A percentile compares a stretch with the other conserved stretches of the same genome.
These are phyloP conservation scores for Drosophila pseudoobscura DNA, from an alignment of 1,140 invertebrate genomes.

Conservation along the genomic window DNA sequence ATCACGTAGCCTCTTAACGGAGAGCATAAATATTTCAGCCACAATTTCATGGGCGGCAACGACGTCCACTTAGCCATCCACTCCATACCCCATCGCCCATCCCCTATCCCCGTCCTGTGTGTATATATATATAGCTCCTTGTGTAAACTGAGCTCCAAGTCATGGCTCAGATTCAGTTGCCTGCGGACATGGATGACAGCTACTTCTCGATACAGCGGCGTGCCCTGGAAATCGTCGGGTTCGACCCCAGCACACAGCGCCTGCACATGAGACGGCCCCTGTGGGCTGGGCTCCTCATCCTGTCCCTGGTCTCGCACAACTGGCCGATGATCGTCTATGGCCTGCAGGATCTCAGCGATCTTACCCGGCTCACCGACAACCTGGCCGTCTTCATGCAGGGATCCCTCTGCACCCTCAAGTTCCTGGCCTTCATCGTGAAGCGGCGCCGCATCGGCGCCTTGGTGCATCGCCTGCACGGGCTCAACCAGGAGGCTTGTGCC, in stretches of 20 bases:
- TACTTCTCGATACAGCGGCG: constrained; percentile 49
- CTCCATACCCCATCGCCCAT: neutral
- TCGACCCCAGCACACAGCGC: constrained; percentile 12
- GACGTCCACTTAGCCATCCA: constrained; percentile 48
- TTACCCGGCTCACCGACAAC: constrained; percentile 32
- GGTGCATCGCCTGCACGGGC: constrained; percentile 24
- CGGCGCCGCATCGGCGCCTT: constrained; percentile 17
- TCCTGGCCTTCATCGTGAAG: constrained; percentile 29
- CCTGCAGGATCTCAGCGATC: constrained; percentile 33
- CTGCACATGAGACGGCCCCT: constrained; percentile 30
- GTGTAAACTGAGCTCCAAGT: neutral
- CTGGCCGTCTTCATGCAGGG: constrained; percentile 41
- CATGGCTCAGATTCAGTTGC: constrained; percentile 12
- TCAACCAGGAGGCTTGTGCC: constrained; percentile 16
- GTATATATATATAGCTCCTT: constrained; percentile 7
- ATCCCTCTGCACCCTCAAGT: constrained; percentile 38
- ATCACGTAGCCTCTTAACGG: constrained; percentile 70
- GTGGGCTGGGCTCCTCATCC: constrained; percentile 30
- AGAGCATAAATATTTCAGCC: constrained; percentile 66
- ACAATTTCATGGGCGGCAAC: constrained; percentile 59
- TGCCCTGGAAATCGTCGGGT: constrained; percentile 44
- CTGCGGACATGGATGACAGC: constrained; percentile 23
- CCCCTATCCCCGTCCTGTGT: too few relatives aligned
- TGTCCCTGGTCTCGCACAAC: constrained; percentile 40
- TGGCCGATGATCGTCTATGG: constrained; percentile 46